Base-by-base conservation (phyloP, 2,888 invertebrate species). In the Pachymerium ferrugineum region DNA sequence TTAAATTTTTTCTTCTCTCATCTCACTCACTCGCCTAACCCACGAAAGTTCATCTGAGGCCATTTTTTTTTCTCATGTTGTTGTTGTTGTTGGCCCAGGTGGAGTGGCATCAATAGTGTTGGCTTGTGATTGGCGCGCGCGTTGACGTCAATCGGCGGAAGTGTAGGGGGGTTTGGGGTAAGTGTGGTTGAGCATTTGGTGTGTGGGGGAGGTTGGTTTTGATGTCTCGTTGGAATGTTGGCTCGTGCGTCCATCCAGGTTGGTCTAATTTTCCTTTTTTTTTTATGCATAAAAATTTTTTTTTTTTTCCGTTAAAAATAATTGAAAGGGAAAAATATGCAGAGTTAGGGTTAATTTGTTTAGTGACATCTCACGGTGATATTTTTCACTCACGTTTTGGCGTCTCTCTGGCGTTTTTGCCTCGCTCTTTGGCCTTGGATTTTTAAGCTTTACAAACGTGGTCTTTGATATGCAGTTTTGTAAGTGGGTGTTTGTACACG, bases 151-250 rank as follows among this genome's bases (percentile, higher is more conserved):
- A 42, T 42, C n/a, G 42, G n/a, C n/a, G 42, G 42, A 42, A 16
- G 42, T 42, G 42, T 42, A 16, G 42, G 33, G 42, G 14, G 5
- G 5, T 4, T 4, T 5, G 5, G n/a, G 42, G 5, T 42, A n/a
- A n/a, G n/a, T n/a, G n/a, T n/a, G n/a, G n/a, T n/a, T n/a, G n/a
- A n/a, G n/a, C n/a, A n/a, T n/a, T n/a, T n/a, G n/a, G n/a, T 4
- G 42, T 42, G 42, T 42, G 42, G 42, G 42, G 42, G 42, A 42
- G 42, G 42, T 42, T 42, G 42, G 42, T 42, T 42, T 42, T 42
- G 42, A 42, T 42, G 42, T 42, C 42, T 42, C 42, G 42, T 42
- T 42, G 42, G 42, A 42, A 42, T 42, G 42, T 42, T n/a, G 16
- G 42, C 42, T 42, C 42, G 42, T 42, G 42, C 42, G 42, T 42